A percentile compares a stretch with the other conserved stretches of the same genome.
Conservation (phyloP, 2,113 vertebrate genomes). For the Puntigrus tetrazona region DNA sequence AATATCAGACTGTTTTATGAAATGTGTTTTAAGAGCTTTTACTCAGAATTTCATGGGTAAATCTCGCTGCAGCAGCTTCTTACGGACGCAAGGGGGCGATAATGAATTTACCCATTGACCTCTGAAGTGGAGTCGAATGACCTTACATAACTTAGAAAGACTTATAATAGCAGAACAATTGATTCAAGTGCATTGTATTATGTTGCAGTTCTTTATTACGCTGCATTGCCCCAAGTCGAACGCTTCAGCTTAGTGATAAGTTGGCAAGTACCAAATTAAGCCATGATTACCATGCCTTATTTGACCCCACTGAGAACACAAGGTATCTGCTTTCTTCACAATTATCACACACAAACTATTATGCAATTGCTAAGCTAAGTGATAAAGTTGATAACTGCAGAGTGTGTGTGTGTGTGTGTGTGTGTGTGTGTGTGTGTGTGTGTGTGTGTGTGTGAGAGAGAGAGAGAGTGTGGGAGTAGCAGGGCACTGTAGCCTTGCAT, state of each 20-base stretch:
- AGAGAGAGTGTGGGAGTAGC: not conserved
- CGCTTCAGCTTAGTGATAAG: not conserved
- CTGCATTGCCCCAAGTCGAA: not conserved
- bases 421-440: slow-evolving; percentile 21
- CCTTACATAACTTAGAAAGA: too few relatives aligned
- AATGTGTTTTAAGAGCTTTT: not conserved
- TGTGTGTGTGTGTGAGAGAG: not conserved
- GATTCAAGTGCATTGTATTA: too few relatives aligned
- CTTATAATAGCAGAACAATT: too few relatives aligned
- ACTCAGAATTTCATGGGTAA: not conserved
- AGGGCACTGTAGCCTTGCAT: slow-evolving; percentile 35
- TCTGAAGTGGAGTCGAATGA: not conserved
- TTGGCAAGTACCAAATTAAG: not conserved
- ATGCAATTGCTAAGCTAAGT: not conserved
- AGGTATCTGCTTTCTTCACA: not conserved
- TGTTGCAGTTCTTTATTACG: not conserved
- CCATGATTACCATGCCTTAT: not conserved
- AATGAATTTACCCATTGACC: not conserved
- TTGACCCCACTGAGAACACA: not conserved
- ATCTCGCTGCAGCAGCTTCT: not conserved
- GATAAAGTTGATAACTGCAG: not conserved
- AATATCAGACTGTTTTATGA: too few relatives aligned
- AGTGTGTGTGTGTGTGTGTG: not conserved
- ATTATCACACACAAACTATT: not conserved
- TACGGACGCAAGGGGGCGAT: slow-evolving; percentile 6